These are phyloP conservation scores for Calvadosia cruxmelitensis DNA, from an alignment of 30 jellyfish, hydroid and myxozoan genomes.

Conservation along the genomic window DNA sequence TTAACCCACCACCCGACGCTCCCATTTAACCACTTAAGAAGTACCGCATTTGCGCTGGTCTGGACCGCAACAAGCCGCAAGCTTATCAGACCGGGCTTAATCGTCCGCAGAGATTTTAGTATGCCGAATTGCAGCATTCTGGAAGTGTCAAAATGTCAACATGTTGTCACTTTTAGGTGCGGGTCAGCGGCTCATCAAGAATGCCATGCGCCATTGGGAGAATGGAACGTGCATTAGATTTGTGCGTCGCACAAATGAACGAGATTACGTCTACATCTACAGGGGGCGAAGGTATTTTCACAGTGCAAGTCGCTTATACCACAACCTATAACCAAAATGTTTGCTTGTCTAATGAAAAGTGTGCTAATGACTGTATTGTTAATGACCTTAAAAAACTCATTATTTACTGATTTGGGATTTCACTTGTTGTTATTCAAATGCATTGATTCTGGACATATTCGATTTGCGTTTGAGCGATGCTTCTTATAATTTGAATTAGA, in stretches of 20 bases:
- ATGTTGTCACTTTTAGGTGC: constrained; percentile 24
- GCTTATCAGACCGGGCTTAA: not conserved
- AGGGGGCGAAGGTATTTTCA: constrained; percentile 86
- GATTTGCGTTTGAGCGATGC: too few relatives aligned
- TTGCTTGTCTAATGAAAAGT: too few relatives aligned
- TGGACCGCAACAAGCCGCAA: not conserved
- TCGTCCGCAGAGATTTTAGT: not conserved
- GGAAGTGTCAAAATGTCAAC: not conserved
- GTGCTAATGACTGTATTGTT: too few relatives aligned
- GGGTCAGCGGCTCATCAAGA: constrained; percentile 47
- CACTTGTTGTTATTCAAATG: too few relatives aligned
- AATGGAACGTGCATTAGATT: constrained; percentile 65
- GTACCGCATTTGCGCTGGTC: not conserved
- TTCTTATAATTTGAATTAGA: too few relatives aligned
- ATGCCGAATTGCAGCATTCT: not conserved
- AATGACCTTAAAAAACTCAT: too few relatives aligned
- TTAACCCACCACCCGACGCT: too few relatives aligned
- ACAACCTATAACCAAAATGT: too few relatives aligned
- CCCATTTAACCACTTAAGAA: too few relatives aligned
- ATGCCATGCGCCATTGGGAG: constrained; percentile 90
- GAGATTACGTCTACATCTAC: constrained; percentile 38
- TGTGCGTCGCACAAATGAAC: constrained; percentile 44
- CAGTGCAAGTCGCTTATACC: too few relatives aligned
- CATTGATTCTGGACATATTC: too few relatives aligned
- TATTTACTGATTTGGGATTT: too few relatives aligned